Conservation (phyloP, 2,797 vertebrate genomes). For the Sebastolobus alascanus region DNA sequence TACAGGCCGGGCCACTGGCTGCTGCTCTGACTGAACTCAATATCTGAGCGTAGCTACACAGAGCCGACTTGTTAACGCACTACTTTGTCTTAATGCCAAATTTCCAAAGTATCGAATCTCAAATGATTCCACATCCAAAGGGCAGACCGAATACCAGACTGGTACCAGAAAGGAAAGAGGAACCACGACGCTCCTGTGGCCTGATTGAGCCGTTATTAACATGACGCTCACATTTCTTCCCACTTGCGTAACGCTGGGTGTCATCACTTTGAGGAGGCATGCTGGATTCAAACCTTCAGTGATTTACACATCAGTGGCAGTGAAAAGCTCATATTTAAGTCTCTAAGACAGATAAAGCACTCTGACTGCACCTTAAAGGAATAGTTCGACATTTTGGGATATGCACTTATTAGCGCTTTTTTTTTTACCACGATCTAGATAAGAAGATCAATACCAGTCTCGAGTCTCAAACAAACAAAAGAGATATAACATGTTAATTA, state of each 20-base stretch:
- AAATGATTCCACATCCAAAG: slow-evolving; percentile 42
- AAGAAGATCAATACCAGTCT: not conserved
- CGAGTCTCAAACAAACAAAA: too few relatives aligned
- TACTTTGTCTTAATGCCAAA: slow-evolving; percentile 46
- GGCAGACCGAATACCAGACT: slow-evolving; percentile 37
- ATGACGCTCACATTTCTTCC: slow-evolving; percentile 54
- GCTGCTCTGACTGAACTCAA: slow-evolving; percentile 44
- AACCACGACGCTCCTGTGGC: slow-evolving; percentile 7
- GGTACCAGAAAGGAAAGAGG: slow-evolving; percentile 36
- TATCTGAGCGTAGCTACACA: slow-evolving; percentile 42
- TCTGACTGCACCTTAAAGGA: not conserved
- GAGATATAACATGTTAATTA: too few relatives aligned
- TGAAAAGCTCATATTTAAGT: not conserved
- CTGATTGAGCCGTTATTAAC: slow-evolving; percentile 29
- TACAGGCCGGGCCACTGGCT: slow-evolving; percentile 45
- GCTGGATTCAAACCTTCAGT: slow-evolving; percentile 12
- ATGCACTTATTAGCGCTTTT: not conserved
- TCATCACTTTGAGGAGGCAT: not conserved
- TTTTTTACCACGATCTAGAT: not conserved
- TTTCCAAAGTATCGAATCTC: slow-evolving; percentile 67
- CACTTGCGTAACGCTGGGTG: slow-evolving; percentile 14
- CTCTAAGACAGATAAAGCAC: not conserved
- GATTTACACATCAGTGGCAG: not conserved
- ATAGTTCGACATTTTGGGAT: not conserved
- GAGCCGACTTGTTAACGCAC: slow-evolving; percentile 33